Base-by-base conservation (phyloP, 2,888 invertebrate genomes). In the Argyresthia albistria region DNA sequence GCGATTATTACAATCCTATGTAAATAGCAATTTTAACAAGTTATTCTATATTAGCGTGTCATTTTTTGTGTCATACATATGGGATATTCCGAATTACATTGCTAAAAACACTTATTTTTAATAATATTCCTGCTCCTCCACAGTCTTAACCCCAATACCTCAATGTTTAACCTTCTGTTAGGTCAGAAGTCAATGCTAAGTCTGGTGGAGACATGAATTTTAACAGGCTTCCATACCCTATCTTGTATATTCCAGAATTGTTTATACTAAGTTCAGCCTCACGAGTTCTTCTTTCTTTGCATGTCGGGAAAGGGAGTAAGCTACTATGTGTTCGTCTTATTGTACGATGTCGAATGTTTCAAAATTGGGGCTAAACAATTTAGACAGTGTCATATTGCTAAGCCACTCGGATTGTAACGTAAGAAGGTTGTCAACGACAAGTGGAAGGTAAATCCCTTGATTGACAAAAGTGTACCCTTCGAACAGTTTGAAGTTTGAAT, bases 401-500 rank as follows among this genome's bases (percentile, higher is more conserved):
- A 81, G 71, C 70, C 65, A 60, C 67, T 66, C 61, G 73, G 73
- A 73, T 80, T 79, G 81, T 80, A 80, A 81, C 72, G 56, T 75
- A 73, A 81, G 80, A 81, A 77, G 73, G 70, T 80, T 80, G 80
- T 79, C 78, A 73, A 66, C 69, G 68, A 78, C 70, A 69, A 80
- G 80, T 75, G 78, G 76, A 76, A 77, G 71, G 74, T 73, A 80
- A 82, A 80, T 80, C 82, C 78, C 68, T 72, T 79, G 80, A 82
- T 82, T 82, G 83, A 80, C 80, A 73, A 80, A 80, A 25, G 76
- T 69, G 70, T 71, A 67, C 67, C 66, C 65, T 60, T 66, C 63
- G 59, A 4, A 25, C 62, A 35, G 61, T 67, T 66, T 59, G 62
- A 69, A 70, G 73, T 74, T 66, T 61, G 64, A 70, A 73, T 73